phyloP scores from a whole-genome alignment of 2,113 vertebrate species.

The Benthochromis sp. region DNA sequence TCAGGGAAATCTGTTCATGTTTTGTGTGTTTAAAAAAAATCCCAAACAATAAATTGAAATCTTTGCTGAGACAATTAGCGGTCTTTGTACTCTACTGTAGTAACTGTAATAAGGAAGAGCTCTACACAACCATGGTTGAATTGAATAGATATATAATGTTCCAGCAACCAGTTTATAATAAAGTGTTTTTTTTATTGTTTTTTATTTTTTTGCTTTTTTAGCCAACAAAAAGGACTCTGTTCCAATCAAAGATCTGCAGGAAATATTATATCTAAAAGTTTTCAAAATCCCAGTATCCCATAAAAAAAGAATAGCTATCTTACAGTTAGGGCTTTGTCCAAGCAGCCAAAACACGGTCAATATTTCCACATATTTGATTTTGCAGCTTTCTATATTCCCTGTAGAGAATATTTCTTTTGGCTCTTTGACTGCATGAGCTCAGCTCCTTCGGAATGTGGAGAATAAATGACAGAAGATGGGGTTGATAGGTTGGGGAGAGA shows the following conservation, averaged over 20 bases:
- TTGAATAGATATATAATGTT: not conserved
- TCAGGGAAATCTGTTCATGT: not conserved
- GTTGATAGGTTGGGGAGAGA: conserved; percentile 8
- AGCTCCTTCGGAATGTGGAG: not conserved
- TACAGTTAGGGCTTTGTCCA: not conserved
- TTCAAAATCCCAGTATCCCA: conserved; percentile 7
- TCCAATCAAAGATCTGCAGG: conserved; percentile 27
- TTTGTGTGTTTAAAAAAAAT: not conserved
- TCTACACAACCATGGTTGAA: not conserved
- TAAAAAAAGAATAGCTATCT: not conserved
- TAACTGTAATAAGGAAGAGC: not conserved
- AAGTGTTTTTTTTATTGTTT: not conserved
- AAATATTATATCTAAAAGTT: conserved; percentile 13
- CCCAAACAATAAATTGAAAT: not conserved
- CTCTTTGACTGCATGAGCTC: not conserved
- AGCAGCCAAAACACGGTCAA: not conserved
- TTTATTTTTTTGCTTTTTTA: not conserved
- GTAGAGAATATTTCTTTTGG: not conserved
- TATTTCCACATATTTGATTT: not conserved
- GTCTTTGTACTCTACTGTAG: not conserved
- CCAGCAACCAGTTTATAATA: not conserved
- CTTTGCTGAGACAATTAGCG: not conserved
- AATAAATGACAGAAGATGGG: not conserved
- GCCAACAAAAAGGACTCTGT: not conserved
- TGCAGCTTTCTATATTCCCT: not conserved